Evolutionary conservation across 2,113 vertebrate genomes (phyloP), one percentile per base, ranked within the genome.

Genomic region (Ammodytes marinus): DNA sequence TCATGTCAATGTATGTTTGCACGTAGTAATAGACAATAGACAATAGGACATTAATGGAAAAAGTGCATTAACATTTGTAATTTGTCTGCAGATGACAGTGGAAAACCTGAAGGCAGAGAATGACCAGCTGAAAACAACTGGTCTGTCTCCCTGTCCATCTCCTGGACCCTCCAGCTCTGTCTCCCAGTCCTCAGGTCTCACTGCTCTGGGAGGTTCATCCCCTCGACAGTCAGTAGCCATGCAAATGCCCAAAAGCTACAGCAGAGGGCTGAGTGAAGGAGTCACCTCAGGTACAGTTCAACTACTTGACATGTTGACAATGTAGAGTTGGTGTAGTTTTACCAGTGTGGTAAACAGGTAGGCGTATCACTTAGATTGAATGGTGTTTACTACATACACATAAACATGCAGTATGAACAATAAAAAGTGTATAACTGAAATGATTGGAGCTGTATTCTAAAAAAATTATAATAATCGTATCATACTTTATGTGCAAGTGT

Each of bases 91-190:
- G 98, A 85, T 95, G 92, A 98, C 97, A 69, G 97, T 99, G 64
- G 98, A 99, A 91, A 96, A 96, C 76, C 93, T 99, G 82, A 99
- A 99, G 91, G 94, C 96, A 0, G 98, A 99, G 93, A 99, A 99
- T 0, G 97, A 99, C 87, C 96, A 98, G 4, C 95, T 99, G 60
- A 99, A 97, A 90, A 97, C 96, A 1, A 95, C 95, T 1, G 93
- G 95, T 0, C 92, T 95, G 37, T 95, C 96, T 50, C 92, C 95
- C 17, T 95, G 96, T 66, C 90, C 94, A 3, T 95, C 96, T 54
- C 92, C 94, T 39, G 95, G 96, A 0, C 94, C 97, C 0, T 91
- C 95, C 73, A 94, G 90, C 88, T 96, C 95, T 14, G 87, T 72
- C 46, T 95, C 95, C 50, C 95, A 96, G 91, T 94, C 95, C 1